Percentiles rank a stretch among this genome's conserved stretches.
phyloP scores from a whole-genome alignment of 2,113 vertebrate genomes.

The Pantherophis guttatus region DNA sequence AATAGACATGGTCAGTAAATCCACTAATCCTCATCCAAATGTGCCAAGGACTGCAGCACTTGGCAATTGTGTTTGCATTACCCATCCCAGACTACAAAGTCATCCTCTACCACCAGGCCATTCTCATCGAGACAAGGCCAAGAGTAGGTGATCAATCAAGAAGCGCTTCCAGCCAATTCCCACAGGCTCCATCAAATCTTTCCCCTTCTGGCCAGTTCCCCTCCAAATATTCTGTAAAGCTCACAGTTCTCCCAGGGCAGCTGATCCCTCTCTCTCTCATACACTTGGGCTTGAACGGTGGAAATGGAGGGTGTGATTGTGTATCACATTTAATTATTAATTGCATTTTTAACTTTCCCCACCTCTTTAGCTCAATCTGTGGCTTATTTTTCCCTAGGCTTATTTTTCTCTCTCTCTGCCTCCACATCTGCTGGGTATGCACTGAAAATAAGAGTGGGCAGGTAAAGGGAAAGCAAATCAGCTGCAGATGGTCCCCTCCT shows the following conservation, averaged over 20 bases:
- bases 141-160: not conserved
- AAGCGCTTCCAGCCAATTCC: not conserved
- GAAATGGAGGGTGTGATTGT: not conserved
- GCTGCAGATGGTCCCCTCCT: not conserved
- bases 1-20: not conserved
- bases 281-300: not conserved
- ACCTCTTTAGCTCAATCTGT: not conserved
- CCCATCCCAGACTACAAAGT: not conserved
- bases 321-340: not conserved
- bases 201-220: not conserved
- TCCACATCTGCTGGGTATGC: constrained; percentile 9
- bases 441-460: not conserved
- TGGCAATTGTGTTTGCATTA: too few relatives aligned
- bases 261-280: not conserved
- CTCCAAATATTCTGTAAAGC: not conserved
- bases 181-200: not conserved
- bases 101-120: not conserved
- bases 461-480: not conserved
- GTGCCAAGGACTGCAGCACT: not conserved
- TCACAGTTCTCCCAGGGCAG: not conserved
- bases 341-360: not conserved
- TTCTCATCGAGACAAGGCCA: not conserved
- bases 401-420: too few relatives aligned
- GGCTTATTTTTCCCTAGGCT: not conserved
- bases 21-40: not conserved